These are phyloP conservation scores for Psilopsiagon aurifrons DNA, from an alignment of 2,113 vertebrate species.

Conservation along the genomic window DNA sequence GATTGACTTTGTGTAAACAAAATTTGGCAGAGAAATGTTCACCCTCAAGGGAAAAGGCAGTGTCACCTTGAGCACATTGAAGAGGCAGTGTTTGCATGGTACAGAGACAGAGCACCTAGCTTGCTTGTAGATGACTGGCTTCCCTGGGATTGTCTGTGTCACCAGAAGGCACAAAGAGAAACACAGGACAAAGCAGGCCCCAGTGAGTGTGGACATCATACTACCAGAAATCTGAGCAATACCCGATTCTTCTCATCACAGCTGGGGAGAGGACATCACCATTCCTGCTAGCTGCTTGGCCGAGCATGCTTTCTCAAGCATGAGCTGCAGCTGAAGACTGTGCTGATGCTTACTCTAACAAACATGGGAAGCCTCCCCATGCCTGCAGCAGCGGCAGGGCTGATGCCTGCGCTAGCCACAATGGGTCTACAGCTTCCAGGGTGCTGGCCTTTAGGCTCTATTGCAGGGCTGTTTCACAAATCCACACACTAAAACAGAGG, in stretches of 20 bases:
- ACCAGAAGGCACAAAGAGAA: background rate
- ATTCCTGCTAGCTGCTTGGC: background rate
- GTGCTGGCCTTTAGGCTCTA: background rate
- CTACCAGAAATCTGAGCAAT: background rate
- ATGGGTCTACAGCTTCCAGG: accelerated
- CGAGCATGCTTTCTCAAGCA: background rate
- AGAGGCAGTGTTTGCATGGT: background rate
- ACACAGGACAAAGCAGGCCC: background rate
- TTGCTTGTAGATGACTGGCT: background rate
- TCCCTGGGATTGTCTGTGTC: background rate
- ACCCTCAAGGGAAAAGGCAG: background rate
- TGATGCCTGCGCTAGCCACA: background rate
- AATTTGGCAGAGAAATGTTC: background rate
- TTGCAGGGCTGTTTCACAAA: background rate
- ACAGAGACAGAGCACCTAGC: background rate
- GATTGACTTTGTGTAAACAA: background rate
- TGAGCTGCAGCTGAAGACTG: accelerated
- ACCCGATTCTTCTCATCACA: background rate
- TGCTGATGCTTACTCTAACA: accelerated
- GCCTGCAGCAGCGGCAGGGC: background rate
- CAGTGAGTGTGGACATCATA: background rate
- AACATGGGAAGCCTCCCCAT: accelerated
- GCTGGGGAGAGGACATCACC: background rate
- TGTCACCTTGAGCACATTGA: accelerated
- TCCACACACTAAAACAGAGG: background rate